phyloP scores from a whole-genome alignment of 2,113 vertebrate species.

The Psephotus haematonotus region DNA sequence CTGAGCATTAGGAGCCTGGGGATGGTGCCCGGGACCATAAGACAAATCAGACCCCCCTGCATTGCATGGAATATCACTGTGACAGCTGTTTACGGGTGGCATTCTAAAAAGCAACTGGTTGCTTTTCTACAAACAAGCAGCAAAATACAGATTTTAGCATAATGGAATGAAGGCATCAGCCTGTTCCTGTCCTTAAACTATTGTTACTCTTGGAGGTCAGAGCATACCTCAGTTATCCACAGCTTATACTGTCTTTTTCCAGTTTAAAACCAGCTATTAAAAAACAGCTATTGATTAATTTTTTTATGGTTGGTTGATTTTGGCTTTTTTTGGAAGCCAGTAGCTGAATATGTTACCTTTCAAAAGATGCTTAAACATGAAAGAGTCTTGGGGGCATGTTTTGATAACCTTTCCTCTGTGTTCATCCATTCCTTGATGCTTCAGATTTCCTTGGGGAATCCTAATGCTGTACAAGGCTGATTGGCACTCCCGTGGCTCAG shows the following conservation, averaged over 20 bases:
- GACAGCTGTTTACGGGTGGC: background rate
- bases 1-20: background rate
- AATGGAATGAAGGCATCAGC: background rate
- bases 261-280: background rate
- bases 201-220: background rate
- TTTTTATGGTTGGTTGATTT: background rate
- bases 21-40: background rate
- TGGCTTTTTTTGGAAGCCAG: background rate
- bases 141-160: background rate
- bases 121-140: background rate
- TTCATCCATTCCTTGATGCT: background rate
- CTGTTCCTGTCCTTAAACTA: background rate
- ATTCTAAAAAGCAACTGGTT: background rate
- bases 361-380: background rate
- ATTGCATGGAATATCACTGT: background rate
- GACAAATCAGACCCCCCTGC: background rate
- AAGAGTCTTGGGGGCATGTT: accelerated
- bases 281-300: background rate
- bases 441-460: background rate
- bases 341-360: background rate
- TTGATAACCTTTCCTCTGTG: background rate
- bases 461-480: accelerated
- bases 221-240: background rate
- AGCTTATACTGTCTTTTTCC: background rate
- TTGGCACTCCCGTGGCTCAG: accelerated